Percentiles rank a stretch among this genome's conserved stretches.
Conservation (phyloP, 2,113 vertebrate genomes). For the Elachura formosa region DNA sequence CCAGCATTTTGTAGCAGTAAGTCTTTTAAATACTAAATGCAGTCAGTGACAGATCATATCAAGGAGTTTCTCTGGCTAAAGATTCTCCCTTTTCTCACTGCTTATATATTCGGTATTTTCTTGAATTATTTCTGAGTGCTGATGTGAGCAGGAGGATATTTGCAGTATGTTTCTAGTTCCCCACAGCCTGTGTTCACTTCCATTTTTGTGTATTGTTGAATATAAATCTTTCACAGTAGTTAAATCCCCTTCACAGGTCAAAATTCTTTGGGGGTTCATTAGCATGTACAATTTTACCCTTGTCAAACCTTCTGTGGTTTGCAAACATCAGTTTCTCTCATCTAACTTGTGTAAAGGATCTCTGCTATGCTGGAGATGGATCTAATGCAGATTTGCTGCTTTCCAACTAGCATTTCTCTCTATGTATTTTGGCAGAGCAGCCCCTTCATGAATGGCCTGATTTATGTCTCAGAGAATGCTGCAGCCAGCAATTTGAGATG, state of each 20-base stretch:
- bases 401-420: conserved; percentile 37
- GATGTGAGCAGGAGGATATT: not conserved
- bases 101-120: not conserved
- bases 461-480: not conserved
- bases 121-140: not conserved
- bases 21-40: not conserved
- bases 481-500: conserved; percentile 14
- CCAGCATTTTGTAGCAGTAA: not conserved
- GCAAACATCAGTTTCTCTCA: conserved; percentile 39
- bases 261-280: conserved; percentile 48
- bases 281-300: conserved; percentile 10
- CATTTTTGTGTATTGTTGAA: conserved; percentile 16
- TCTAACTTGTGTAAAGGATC: conserved; percentile 30
- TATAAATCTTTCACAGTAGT: conserved; percentile 47
- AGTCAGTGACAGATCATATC: not conserved
- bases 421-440: conserved; percentile 33
- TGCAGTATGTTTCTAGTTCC: conserved; percentile 20
- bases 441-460: conserved; percentile 17
- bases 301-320: conserved; percentile 53
- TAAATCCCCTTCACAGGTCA: conserved; percentile 45
- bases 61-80: not conserved
- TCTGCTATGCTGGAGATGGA: conserved; percentile 25
- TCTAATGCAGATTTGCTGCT: conserved; percentile 43
- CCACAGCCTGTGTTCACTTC: not conserved
- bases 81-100: not conserved